Conservation (phyloP, 1,140 invertebrate species). For the Zaprionus gabonicus region DNA sequence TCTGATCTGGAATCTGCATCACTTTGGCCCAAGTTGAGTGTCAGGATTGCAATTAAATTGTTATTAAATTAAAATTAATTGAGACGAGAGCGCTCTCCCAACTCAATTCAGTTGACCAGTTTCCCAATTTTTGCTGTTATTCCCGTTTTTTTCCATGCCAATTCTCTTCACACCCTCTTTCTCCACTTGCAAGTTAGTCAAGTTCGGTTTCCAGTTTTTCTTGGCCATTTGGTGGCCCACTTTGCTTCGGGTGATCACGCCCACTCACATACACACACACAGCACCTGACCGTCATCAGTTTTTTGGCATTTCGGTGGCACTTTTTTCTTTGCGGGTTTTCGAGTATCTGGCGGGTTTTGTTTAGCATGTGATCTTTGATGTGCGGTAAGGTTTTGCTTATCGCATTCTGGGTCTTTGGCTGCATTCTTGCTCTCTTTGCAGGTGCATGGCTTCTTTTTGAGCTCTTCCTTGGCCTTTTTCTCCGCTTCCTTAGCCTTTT, state of each 20-base stretch:
- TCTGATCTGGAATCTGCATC: not conserved
- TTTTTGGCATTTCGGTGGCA: no score
- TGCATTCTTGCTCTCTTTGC: no score
- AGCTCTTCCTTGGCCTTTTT: no score
- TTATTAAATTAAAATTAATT: not conserved
- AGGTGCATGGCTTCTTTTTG: no score
- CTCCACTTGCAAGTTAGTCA: not conserved
- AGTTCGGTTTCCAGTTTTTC: conserved; percentile 5
- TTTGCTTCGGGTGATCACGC: conserved; percentile 20
- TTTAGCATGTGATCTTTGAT: no score
- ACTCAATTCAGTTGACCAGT: no score
- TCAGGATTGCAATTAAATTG: not conserved
- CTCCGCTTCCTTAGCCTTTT: no score
- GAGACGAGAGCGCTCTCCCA: no score
- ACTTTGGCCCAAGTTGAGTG: not conserved
- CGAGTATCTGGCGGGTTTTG: no score
- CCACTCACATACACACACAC: conserved; percentile 4
- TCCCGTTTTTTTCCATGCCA: not conserved
- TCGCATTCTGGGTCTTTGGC: no score
- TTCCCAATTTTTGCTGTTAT: not conserved
- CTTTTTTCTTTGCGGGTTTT: no score
- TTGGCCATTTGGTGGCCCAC: conserved; percentile 41
- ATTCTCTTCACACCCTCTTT: not conserved
- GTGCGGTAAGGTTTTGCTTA: no score
- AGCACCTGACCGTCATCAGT: not conserved